Conservation (phyloP, 1,140 invertebrate species). For the Danaus plexippus region DNA sequence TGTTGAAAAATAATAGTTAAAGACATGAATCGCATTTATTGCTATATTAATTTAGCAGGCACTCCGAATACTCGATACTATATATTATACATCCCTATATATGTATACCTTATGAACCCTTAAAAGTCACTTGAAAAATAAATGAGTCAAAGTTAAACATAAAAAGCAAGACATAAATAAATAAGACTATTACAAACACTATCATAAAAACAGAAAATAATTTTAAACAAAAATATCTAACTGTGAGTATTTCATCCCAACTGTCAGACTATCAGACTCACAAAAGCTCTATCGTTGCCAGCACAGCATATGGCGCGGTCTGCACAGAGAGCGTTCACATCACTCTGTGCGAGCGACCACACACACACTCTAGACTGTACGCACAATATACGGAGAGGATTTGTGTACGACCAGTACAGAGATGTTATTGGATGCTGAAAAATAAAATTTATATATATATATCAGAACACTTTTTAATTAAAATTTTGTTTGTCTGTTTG, state of each 20-base stretch:
- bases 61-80: neutral
- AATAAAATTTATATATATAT: neutral
- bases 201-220: neutral
- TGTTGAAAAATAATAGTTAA: neutral
- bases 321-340: conserved; percentile 28
- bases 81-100: neutral
- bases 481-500: too few species aligned
- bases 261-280: neutral
- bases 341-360: conserved; percentile 38
- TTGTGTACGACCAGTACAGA: conserved; percentile 30
- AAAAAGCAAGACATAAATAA: too few species aligned
- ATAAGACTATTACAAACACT: too few species aligned
- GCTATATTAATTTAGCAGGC: too few species aligned
- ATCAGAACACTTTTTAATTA: too few species aligned
- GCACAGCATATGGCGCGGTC: conserved; percentile 12
- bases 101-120: too few species aligned
- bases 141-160: too few species aligned
- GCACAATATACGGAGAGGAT: conserved; percentile 31
- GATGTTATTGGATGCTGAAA: conserved; percentile 21
- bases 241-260: neutral
- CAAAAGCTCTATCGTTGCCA: conserved; percentile 5
- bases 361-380: conserved; percentile 15
- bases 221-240: neutral
- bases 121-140: too few species aligned
- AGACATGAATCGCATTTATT: too few species aligned